Percentiles rank a stretch among this genome's conserved stretches.
phyloP scores from a whole-genome alignment of 2,888 invertebrate species.

The Plemyria rubiginata region DNA sequence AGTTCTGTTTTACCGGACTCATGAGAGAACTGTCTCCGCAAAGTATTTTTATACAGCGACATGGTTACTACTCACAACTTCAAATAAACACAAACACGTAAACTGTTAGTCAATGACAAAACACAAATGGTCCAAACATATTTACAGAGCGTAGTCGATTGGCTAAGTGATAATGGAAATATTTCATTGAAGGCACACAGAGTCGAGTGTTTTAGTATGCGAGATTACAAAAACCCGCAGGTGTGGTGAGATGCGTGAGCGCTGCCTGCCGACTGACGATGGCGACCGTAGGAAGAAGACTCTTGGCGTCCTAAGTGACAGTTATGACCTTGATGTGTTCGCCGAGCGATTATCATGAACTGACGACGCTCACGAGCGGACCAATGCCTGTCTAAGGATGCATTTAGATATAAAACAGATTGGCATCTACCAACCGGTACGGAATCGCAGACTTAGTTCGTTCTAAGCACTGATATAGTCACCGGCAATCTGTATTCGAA shows the following conservation, averaged over 20 bases:
- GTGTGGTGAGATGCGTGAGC: conserved; percentile 53
- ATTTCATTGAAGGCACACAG: conserved; percentile 33
- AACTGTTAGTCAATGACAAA: conserved; percentile 15
- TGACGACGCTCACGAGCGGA: conserved; percentile 41
- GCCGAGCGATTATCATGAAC: conserved; percentile 53
- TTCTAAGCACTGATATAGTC: neutral
- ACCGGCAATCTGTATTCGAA: conserved; percentile 8
- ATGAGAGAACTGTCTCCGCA: conserved; percentile 76
- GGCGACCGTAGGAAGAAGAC: conserved; percentile 57
- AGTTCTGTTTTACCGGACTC: conserved; percentile 77
- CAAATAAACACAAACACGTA: conserved; percentile 20
- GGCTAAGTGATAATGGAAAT: conserved; percentile 31
- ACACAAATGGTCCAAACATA: conserved; percentile 8
- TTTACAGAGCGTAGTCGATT: conserved; percentile 9
- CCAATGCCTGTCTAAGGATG: conserved; percentile 35
- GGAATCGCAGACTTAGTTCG: neutral
- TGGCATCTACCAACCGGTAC: neutral
- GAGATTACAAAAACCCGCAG: conserved; percentile 35
- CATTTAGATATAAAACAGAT: conserved; percentile 9
- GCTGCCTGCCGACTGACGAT: conserved; percentile 48
- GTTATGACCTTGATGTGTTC: conserved; percentile 68
- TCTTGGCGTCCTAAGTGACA: conserved; percentile 62
- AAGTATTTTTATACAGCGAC: conserved; percentile 55
- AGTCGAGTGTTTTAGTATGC: conserved; percentile 25
- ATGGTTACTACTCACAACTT: conserved; percentile 38